Evolutionary conservation across 2,113 vertebrate species (phyloP).

Genomic region (Chlamydotis undulata): DNA sequence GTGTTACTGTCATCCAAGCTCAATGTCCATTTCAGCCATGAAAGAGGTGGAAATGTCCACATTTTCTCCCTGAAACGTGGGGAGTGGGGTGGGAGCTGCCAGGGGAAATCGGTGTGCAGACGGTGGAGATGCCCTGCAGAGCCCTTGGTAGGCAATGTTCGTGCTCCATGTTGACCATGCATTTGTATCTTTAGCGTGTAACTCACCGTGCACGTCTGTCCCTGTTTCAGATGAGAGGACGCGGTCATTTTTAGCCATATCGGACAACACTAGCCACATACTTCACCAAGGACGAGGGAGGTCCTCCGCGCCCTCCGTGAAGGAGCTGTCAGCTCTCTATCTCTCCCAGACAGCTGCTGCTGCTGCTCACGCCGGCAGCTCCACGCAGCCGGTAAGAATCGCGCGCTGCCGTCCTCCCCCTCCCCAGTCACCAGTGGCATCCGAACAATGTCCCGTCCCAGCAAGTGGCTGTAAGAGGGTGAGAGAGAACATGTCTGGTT

Average conservation of each 20-base stretch:
- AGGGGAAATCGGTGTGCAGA: fast-evolving
- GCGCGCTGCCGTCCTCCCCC: constrained; percentile 40
- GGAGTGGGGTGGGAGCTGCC: fast-evolving
- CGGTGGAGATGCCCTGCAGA: fast-evolving
- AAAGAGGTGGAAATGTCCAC: neutral
- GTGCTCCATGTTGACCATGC: neutral
- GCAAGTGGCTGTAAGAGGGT: neutral
- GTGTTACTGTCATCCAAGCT: neutral
- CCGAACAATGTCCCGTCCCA: neutral
- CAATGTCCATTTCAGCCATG: neutral
- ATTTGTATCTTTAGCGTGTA: fast-evolving
- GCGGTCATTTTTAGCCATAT: constrained; percentile 44
- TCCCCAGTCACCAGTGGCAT: neutral
- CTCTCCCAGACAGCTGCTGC: constrained; percentile 77
- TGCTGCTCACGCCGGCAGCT: constrained; percentile 22
- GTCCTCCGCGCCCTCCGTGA: constrained; percentile 69
- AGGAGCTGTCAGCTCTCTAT: constrained; percentile 80
- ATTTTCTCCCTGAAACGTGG: neutral
- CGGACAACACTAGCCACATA: neutral
- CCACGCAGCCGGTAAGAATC: constrained; percentile 75
- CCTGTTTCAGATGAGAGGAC: constrained; percentile 75
- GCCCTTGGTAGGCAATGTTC: fast-evolving
- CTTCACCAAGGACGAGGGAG: constrained; percentile 56
- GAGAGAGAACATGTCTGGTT: neutral
- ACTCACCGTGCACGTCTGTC: neutral